These are phyloP conservation scores for Drosophila longiperda DNA, from an alignment of 2,888 invertebrate species.

Conservation along the genomic window DNA sequence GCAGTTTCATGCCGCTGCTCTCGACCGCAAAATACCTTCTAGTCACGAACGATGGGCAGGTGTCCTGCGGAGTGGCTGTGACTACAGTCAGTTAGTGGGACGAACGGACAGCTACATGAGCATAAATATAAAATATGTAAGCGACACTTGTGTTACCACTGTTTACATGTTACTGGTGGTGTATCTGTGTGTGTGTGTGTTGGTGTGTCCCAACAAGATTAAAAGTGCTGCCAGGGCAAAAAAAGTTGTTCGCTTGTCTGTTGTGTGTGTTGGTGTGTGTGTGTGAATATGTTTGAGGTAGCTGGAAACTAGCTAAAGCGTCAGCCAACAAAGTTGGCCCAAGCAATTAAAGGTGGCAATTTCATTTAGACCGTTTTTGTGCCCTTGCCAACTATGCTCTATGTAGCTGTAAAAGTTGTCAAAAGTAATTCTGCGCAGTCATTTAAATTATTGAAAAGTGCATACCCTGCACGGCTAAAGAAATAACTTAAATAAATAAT, in stretches of 20 bases:
- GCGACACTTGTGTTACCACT: constrained; percentile 44
- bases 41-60: constrained; percentile 57
- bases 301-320: constrained; percentile 24
- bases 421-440: not conserved
- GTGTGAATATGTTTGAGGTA: not conserved
- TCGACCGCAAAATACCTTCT: constrained; percentile 72
- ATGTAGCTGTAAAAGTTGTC: constrained; percentile 2
- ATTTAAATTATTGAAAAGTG: not conserved
- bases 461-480: not conserved
- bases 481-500: not conserved
- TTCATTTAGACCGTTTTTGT: constrained; percentile 38
- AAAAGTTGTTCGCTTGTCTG: constrained; percentile 21
- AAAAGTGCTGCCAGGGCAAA: constrained; percentile 65
- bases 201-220: constrained; percentile 67
- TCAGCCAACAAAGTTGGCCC: constrained; percentile 48
- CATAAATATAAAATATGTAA: constrained; percentile 80
- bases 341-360: constrained; percentile 74
- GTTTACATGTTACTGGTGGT: constrained; percentile 1
- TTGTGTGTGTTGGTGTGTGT: not conserved
- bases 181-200: constrained; percentile 12
- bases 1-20: constrained; percentile 63
- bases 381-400: constrained; percentile 16
- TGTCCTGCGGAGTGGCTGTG: constrained; percentile 3
- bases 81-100: constrained; percentile 59
- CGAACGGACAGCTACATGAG: constrained; percentile 62